Evolutionary conservation across 2,888 invertebrate species (phyloP).

Genomic region (Caenorhabditis imperialis): DNA sequence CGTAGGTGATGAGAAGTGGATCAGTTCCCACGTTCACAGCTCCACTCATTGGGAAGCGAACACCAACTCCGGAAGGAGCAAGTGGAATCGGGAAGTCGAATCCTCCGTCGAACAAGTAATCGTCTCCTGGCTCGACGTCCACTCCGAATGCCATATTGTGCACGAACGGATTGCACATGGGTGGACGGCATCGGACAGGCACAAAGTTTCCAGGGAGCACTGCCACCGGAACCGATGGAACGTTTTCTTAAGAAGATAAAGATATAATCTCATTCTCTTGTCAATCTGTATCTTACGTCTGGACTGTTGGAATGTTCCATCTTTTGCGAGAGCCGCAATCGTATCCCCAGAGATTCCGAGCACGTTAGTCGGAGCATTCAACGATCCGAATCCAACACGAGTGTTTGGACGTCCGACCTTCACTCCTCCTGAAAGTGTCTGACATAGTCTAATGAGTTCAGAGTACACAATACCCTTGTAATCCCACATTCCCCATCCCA

Average conservation of each 20-base stretch:
- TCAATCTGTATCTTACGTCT: constrained; percentile 52
- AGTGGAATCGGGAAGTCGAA: constrained; percentile 72
- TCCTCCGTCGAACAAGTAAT: constrained; percentile 70
- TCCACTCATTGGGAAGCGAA: constrained; percentile 71
- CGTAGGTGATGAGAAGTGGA: constrained; percentile 72
- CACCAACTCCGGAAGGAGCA: constrained; percentile 70
- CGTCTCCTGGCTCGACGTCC: constrained; percentile 74
- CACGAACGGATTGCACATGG: constrained; percentile 75
- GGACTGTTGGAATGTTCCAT: constrained; percentile 70
- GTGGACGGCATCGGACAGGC: constrained; percentile 73
- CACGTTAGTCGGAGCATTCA: constrained; percentile 69
- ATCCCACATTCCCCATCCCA: constrained; percentile 75
- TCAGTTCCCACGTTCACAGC: constrained; percentile 73
- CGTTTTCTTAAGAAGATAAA: constrained; percentile 65
- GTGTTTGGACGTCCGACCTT: constrained; percentile 69
- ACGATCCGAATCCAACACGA: constrained; percentile 68
- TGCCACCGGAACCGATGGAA: constrained; percentile 70
- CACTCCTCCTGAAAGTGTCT: constrained; percentile 63
- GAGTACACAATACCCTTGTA: constrained; percentile 61
- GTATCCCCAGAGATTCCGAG: constrained; percentile 70
- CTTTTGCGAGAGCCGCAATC: constrained; percentile 65
- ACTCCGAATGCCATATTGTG: constrained; percentile 72
- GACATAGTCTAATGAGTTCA: neutral
- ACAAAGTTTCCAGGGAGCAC: constrained; percentile 74
- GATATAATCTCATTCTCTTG: neutral